Percentiles rank a stretch among this genome's conserved stretches.
Conservation (phyloP, 1,140 invertebrate genomes). For the Brachionus sp. region DNA sequence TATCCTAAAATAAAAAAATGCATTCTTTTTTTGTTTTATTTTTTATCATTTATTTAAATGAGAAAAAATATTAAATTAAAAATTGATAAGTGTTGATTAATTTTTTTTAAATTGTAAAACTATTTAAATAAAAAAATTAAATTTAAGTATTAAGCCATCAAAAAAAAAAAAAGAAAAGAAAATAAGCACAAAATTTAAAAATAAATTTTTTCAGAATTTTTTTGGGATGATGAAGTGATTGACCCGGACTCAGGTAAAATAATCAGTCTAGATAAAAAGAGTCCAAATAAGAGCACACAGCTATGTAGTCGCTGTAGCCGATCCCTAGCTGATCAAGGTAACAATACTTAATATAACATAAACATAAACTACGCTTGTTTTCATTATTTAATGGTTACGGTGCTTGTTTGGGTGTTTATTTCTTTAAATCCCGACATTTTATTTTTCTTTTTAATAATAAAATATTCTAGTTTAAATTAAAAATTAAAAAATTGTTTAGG, state of each 20-base stretch:
- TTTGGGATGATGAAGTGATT: not conserved
- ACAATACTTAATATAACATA: not conserved
- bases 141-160: too few relatives aligned
- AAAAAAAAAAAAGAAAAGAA: too few relatives aligned
- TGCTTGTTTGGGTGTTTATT: slow-evolving; percentile 9
- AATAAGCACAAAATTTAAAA: too few relatives aligned
- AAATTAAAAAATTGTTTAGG: not conserved
- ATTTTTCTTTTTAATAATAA: too few relatives aligned
- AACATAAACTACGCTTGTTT: not conserved
- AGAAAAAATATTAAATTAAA: too few relatives aligned
- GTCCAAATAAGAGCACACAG: not conserved
- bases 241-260: not conserved
- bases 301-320: not conserved
- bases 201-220: not conserved
- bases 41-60: too few relatives aligned
- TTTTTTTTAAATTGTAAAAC: too few relatives aligned
- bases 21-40: too few relatives aligned
- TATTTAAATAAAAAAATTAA: too few relatives aligned
- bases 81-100: too few relatives aligned
- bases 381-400: not conserved
- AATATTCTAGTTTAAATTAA: too few relatives aligned
- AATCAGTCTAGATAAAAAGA: not conserved
- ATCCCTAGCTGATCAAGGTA: not conserved
- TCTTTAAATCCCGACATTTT: not conserved
- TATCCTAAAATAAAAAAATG: too few relatives aligned